These are phyloP conservation scores for Linyphia triangularis DNA, from an alignment of 2,888 invertebrate species.

Conservation along the genomic window DNA sequence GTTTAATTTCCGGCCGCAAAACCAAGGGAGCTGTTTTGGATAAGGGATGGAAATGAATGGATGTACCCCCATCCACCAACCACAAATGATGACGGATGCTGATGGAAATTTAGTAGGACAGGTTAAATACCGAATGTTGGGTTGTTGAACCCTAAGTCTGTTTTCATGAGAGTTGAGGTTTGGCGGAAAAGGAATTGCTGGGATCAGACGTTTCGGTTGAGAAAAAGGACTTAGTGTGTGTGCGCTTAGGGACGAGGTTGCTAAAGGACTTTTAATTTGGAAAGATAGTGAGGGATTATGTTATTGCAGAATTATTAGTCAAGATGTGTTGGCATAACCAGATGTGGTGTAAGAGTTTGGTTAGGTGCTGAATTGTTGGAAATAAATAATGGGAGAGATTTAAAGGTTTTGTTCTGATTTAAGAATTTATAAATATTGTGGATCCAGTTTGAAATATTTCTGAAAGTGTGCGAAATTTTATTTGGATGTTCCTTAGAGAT, in stretches of 20 bases:
- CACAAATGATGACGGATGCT: constrained; percentile 56
- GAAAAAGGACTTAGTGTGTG: neutral
- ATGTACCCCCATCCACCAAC: neutral
- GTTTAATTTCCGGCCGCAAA: constrained; percentile 68
- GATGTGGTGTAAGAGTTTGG: too few relatives aligned
- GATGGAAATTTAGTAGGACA: constrained; percentile 50
- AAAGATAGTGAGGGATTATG: neutral
- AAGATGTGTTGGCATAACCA: too few relatives aligned
- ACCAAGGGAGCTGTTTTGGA: constrained; percentile 62
- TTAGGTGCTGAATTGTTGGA: too few relatives aligned
- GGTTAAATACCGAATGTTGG: constrained; percentile 28
- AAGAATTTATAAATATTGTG: too few relatives aligned
- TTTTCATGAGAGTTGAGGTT: neutral
- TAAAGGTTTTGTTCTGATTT: too few relatives aligned
- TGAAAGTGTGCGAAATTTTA: too few relatives aligned
- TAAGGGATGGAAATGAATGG: constrained; percentile 51
- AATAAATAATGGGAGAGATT: too few relatives aligned
- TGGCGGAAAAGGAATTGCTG: neutral
- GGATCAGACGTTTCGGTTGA: neutral
- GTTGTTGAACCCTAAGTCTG: constrained; percentile 35
- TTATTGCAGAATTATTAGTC: too few relatives aligned
- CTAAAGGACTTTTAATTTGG: neutral
- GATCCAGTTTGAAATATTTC: too few relatives aligned
- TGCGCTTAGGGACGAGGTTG: neutral
- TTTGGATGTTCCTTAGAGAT: too few relatives aligned